A percentile compares a stretch with the other conserved stretches of the same genome.
Evolutionary conservation across 2,113 vertebrate genomes (phyloP).

Genomic region (Oreochromis spilurus): DNA sequence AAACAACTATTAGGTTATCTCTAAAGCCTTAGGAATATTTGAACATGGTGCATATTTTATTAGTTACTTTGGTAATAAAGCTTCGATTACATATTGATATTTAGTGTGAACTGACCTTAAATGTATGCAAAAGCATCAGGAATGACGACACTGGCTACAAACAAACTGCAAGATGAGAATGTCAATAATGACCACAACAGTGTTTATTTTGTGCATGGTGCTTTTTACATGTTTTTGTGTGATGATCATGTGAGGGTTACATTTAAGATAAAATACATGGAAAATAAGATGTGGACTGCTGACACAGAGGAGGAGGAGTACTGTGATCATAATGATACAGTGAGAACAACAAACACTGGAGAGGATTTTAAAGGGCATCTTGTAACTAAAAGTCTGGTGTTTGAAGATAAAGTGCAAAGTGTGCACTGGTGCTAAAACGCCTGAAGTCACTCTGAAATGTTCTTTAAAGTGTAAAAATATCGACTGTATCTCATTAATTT

Average conservation of each 20-base stretch:
- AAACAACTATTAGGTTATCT: not conserved
- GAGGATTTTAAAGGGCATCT: not conserved
- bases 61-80: not conserved
- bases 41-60: not conserved
- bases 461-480: not conserved
- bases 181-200: not conserved
- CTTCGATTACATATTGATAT: not conserved
- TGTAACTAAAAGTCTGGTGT: not conserved
- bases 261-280: constrained; percentile 26
- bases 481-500: not conserved
- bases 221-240: constrained; percentile 40
- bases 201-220: constrained; percentile 59
- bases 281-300: not conserved
- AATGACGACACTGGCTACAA: not conserved
- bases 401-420: not conserved
- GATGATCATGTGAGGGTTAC: constrained; percentile 11
- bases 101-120: not conserved
- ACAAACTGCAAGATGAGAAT: not conserved
- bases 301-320: not conserved
- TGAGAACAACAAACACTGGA: not conserved
- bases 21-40: not conserved
- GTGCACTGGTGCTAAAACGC: not conserved
- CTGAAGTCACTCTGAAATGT: not conserved
- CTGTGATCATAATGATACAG: not conserved
- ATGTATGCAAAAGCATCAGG: not conserved